Evolutionary conservation across 2,797 vertebrate genomes (phyloP).

Genomic region (Gymnocypris eckloni): DNA sequence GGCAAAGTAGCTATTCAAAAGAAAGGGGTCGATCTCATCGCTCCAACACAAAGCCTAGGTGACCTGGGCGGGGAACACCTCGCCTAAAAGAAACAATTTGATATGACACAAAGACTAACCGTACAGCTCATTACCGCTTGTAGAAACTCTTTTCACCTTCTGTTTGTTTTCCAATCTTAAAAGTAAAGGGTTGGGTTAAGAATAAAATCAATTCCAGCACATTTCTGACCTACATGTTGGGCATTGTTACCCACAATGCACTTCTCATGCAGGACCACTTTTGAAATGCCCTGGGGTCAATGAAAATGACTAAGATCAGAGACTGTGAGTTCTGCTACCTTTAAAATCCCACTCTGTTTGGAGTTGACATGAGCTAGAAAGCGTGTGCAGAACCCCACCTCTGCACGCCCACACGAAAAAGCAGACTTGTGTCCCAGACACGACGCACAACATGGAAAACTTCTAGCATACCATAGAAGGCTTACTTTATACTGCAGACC

Average conservation of each 20-base stretch:
- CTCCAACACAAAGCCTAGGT: slow-evolving; percentile 44
- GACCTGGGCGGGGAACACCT: slow-evolving; percentile 31
- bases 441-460: slow-evolving; percentile 52
- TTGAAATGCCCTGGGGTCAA: not conserved
- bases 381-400: slow-evolving; percentile 31
- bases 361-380: slow-evolving; percentile 40
- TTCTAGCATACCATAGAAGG: slow-evolving; percentile 43
- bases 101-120: slow-evolving; percentile 13
- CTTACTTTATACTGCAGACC: slow-evolving; percentile 42
- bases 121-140: slow-evolving; percentile 10
- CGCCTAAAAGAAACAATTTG: slow-evolving; percentile 31
- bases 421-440: slow-evolving; percentile 45
- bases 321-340: not conserved
- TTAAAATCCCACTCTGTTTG: slow-evolving; percentile 3
- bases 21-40: slow-evolving; percentile 37
- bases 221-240: not conserved
- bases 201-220: not conserved
- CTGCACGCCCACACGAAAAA: slow-evolving; percentile 41
- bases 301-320: not conserved
- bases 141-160: not conserved
- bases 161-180: slow-evolving; percentile 23
- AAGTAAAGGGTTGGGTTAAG: not conserved
- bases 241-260: not conserved
- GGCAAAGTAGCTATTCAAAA: slow-evolving; percentile 44
- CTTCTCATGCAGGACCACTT: not conserved